A percentile compares a stretch with the other conserved stretches of the same genome.
Conservation (phyloP, 2,888 invertebrate genomes). For the Hirtodrosophila cameraria region DNA sequence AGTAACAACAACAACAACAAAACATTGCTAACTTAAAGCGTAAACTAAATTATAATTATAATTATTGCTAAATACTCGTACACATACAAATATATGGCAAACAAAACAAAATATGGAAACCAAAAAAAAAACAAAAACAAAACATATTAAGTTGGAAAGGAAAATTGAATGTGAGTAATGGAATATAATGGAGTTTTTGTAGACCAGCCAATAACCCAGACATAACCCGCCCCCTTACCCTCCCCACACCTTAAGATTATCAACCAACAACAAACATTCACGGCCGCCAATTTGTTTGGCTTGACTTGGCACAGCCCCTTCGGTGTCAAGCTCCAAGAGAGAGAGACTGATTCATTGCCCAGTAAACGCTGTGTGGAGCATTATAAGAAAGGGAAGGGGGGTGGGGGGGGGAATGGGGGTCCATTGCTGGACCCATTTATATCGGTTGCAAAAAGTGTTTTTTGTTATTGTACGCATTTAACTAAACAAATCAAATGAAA, state of each 20-base stretch:
- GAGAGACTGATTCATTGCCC: slow-evolving; percentile 59
- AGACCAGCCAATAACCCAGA: slow-evolving; percentile 16
- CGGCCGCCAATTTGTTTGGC: slow-evolving; percentile 59
- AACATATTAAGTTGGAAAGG: slow-evolving; percentile 37
- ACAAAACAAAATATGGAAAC: too few species aligned
- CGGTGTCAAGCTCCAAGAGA: slow-evolving; percentile 39
- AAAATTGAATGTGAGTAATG: slow-evolving; percentile 50
- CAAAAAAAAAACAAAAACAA: too few species aligned
- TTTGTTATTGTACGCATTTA: slow-evolving; percentile 40
- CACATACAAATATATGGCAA: slow-evolving; percentile 21
- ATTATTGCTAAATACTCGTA: slow-evolving; percentile 50
- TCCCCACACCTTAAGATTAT: neutral
- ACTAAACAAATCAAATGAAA: slow-evolving; percentile 24
- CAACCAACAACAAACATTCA: slow-evolving; percentile 31
- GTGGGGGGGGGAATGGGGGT: neutral
- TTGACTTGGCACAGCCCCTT: slow-evolving; percentile 52
- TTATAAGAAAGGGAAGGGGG: neutral
- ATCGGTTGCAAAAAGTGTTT: slow-evolving; percentile 20
- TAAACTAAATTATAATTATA: slow-evolving; percentile 68
- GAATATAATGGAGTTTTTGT: too few species aligned
- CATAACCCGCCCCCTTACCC: slow-evolving; percentile 3
- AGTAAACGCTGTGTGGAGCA: slow-evolving; percentile 6
- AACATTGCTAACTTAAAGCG: slow-evolving; percentile 62
- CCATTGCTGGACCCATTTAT: slow-evolving; percentile 3
- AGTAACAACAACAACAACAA: too few species aligned